phyloP scores from a whole-genome alignment of 2,888 invertebrate species.

The Oasisia sp. region DNA sequence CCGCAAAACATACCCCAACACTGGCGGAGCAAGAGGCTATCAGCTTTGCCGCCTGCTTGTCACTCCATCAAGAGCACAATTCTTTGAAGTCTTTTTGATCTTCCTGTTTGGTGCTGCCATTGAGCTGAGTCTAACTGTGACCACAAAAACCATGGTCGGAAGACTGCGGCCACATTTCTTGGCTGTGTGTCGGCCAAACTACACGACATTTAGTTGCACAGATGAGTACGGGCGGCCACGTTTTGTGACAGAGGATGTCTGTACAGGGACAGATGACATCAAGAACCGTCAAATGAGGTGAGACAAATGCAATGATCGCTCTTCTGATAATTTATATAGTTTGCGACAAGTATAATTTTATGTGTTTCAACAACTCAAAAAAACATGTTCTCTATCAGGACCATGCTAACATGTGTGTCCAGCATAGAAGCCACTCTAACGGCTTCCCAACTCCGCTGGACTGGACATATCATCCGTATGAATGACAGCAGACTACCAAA shows the following conservation, averaged over 20 bases:
- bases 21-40: background rate
- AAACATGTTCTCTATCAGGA: too few species aligned
- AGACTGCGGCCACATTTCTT: constrained; percentile 65
- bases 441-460: too few species aligned
- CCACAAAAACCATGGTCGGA: constrained; percentile 93
- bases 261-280: constrained; percentile 39
- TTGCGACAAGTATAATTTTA: too few species aligned
- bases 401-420: too few species aligned
- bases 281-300: constrained; percentile 50
- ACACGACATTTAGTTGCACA: constrained; percentile 36
- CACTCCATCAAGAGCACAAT: constrained; percentile 22
- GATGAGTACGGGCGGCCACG: constrained; percentile 40
- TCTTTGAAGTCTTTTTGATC: constrained; percentile 69
- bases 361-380: too few species aligned
- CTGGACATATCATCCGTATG: too few species aligned
- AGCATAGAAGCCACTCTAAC: too few species aligned
- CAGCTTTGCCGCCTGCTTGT: constrained; percentile 19
- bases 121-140: constrained; percentile 87
- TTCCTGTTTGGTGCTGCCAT: constrained; percentile 89
- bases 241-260: constrained; percentile 47
- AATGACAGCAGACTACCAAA: too few species aligned
- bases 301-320: background rate
- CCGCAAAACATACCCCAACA: too few species aligned
- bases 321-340: too few species aligned
- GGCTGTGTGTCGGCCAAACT: constrained; percentile 33